Base-by-base conservation (phyloP, 2,888 invertebrate species). In the Sphecodes monilicornis region DNA sequence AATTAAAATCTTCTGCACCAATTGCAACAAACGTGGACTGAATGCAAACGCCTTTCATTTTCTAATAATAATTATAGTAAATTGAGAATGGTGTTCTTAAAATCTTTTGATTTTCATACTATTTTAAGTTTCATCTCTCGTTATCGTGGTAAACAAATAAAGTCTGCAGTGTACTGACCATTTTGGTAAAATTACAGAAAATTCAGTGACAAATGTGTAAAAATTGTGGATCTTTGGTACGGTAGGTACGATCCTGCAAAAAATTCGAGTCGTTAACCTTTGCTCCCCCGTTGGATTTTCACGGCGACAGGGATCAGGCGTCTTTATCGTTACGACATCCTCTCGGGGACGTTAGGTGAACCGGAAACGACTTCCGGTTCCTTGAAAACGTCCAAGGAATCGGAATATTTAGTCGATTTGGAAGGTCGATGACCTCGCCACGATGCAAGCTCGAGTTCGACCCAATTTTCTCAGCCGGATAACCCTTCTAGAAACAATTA, bases 351-450 rank as follows among this genome's bases (percentile, higher is more conserved):
- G 78, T 66, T 70, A 76, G 76, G 86, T 32, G 73, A 74, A 79
- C 50, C 86, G 86, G 86, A 86, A 86, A 85, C 70, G 82, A 74
- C 85, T 85, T 86, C 82, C 85, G 78, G 85, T 76, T 79, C 85
- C 76, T 22, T 72, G 76, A 73, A 85, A 85, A 80, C 74, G 74
- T 74, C 41, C 71, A 57, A 22, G 70, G 78, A 85, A 83, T 75
- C 68, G 50, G 64, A 76, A 79, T 76, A 79, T 73, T 66, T 18
- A 8, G 32, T 50, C 68, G 68, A 41, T 32, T n/a, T 5, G 36
- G 1, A 22, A 26, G 84, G 73, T 85, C 85, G 41, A 39, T 46
- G 84, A 66, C 80, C 85, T 64, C 22, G 5, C 13, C 69, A 36
- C 39, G 22, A 29, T 57, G 68, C 57, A 39, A 39, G 54, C 50